Percentiles rank a stretch among this genome's conserved stretches.
phyloP scores from a whole-genome alignment of 2,888 invertebrate species.

The Acleris cristana region DNA sequence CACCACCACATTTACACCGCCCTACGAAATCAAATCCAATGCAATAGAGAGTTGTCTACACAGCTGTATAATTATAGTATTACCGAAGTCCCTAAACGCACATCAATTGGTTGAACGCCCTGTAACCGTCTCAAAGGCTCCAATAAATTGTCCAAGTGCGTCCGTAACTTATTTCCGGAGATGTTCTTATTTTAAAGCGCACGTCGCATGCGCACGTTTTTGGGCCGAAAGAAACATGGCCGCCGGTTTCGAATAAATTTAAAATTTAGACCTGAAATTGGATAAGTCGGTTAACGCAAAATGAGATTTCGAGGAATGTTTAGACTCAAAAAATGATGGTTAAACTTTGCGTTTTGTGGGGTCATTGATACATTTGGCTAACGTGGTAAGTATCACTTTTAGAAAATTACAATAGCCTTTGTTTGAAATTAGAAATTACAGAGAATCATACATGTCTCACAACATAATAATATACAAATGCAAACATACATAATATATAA shows the following conservation, averaged over 20 bases:
- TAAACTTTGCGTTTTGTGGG: too few relatives aligned
- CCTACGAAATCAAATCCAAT: too few relatives aligned
- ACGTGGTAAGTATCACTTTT: too few relatives aligned
- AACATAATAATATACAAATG: too few relatives aligned
- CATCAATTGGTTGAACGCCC: conserved; percentile 28
- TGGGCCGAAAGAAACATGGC: conserved; percentile 58
- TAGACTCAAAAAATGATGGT: neutral
- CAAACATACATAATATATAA: too few relatives aligned
- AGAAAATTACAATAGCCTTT: too few relatives aligned
- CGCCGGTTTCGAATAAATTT: conserved; percentile 62
- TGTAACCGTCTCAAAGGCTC: conserved; percentile 40
- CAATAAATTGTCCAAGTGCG: conserved; percentile 61
- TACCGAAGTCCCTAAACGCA: neutral
- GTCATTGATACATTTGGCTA: too few relatives aligned
- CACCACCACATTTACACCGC: too few relatives aligned
- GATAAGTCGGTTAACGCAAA: conserved; percentile 58
- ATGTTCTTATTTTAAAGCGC: conserved; percentile 61
- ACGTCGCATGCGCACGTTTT: conserved; percentile 56
- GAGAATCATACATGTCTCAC: too few relatives aligned
- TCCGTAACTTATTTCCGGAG: conserved; percentile 64
- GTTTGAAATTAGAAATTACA: too few relatives aligned
- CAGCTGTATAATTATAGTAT: too few relatives aligned
- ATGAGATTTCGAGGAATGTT: conserved; percentile 46
- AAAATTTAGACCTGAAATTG: conserved; percentile 50
- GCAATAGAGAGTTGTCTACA: too few relatives aligned